phyloP scores from a whole-genome alignment of 2,113 vertebrate species.

The Montifringilla adamsi region DNA sequence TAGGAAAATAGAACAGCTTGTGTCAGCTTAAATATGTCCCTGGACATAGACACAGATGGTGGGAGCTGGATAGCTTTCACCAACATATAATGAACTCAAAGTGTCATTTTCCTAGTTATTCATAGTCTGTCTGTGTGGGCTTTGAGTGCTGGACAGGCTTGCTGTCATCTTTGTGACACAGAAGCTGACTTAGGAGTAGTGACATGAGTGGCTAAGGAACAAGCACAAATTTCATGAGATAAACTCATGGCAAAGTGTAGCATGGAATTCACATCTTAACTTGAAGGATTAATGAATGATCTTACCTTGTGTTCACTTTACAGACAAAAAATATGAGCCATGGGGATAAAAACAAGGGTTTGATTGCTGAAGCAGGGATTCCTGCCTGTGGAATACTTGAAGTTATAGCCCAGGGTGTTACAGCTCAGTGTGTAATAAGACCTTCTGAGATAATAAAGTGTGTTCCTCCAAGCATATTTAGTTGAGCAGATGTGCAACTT shows the following conservation, averaged over 20 bases:
- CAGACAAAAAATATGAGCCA: neutral
- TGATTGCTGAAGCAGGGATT: neutral
- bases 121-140: neutral
- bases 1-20: neutral
- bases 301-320: neutral
- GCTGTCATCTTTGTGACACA: neutral
- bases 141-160: neutral
- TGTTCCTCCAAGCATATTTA: neutral
- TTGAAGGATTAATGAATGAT: neutral
- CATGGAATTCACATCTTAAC: neutral
- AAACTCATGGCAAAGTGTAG: neutral
- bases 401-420: neutral
- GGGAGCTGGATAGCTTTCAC: neutral
- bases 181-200: neutral
- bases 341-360: neutral
- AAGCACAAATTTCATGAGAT: neutral
- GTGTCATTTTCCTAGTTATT: neutral
- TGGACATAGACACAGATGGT: neutral
- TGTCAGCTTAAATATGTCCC: neutral
- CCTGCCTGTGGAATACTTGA: neutral
- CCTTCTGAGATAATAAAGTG: neutral
- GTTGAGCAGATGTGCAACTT: neutral
- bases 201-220: neutral
- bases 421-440: neutral
- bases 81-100: neutral